A percentile compares a stretch with the other conserved stretches of the same genome.
Conservation (phyloP, 2,113 vertebrate species). For the Chascanopsetta lugubris region DNA sequence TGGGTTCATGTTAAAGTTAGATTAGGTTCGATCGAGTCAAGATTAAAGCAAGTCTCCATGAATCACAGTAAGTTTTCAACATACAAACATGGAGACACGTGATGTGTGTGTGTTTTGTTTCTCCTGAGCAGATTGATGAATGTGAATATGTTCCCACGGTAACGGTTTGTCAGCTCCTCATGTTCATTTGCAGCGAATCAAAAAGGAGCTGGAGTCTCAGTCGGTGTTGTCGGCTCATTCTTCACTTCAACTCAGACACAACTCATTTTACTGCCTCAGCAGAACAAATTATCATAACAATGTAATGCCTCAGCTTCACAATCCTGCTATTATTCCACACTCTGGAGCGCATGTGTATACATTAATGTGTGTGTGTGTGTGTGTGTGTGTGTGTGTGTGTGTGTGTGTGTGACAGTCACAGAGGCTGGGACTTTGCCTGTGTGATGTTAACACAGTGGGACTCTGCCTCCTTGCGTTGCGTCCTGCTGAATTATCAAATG, state of each 20-base stretch:
- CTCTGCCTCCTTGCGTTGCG: slow-evolving; percentile 57
- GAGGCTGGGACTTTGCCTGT: slow-evolving; percentile 48
- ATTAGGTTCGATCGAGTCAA: too few relatives aligned
- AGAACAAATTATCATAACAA: slow-evolving; percentile 32
- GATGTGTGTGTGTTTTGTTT: too few relatives aligned
- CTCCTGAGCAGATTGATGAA: slow-evolving; percentile 17
- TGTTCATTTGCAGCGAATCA: slow-evolving; percentile 33
- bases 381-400: too few relatives aligned
- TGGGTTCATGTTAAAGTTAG: too few relatives aligned
- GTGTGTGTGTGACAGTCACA: slow-evolving; percentile 18
- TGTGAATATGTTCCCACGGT: slow-evolving; percentile 13
- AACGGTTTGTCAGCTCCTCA: slow-evolving; percentile 19
- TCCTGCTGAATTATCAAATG: slow-evolving; percentile 58
- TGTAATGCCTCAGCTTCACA: slow-evolving; percentile 8
- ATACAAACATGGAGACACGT: too few relatives aligned
- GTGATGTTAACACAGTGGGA: slow-evolving; percentile 67
- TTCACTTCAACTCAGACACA: not conserved
- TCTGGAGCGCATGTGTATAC: too few relatives aligned
- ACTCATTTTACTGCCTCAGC: slow-evolving; percentile 21
- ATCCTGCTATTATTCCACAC: slow-evolving; percentile 6
- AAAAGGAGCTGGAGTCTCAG: slow-evolving; percentile 15
- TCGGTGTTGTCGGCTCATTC: too few relatives aligned
- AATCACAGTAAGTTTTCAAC: too few relatives aligned
- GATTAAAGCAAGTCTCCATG: too few relatives aligned
- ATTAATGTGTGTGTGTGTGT: not conserved